Percentiles rank a stretch among this genome's conserved stretches.
Conservation (phyloP, 2,888 invertebrate genomes). For the Glyphotaelius pellucidus region DNA sequence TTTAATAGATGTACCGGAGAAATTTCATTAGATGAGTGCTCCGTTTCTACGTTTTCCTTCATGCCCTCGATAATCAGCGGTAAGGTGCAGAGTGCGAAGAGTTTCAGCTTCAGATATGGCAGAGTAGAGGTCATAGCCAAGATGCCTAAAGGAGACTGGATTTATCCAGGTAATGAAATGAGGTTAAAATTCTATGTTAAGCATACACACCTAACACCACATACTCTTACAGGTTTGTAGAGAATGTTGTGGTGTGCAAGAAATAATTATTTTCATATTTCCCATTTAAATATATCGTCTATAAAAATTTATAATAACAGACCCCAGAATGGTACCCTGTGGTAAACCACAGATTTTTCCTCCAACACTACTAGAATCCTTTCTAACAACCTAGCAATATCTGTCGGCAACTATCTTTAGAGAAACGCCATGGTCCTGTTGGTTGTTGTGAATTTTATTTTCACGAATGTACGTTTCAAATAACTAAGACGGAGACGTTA, state of each 20-base stretch:
- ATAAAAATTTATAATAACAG: background rate
- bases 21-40: conserved; percentile 71
- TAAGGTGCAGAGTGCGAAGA: conserved; percentile 80
- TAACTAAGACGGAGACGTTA: background rate
- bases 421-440: too few relatives aligned
- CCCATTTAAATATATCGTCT: too few relatives aligned
- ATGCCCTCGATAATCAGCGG: conserved; percentile 84
- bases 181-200: background rate
- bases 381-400: background rate
- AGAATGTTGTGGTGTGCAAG: too few relatives aligned
- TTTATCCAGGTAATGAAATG: conserved; percentile 82
- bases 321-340: background rate
- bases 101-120: conserved; percentile 85
- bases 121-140: conserved; percentile 84
- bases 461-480: background rate
- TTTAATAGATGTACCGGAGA: conserved; percentile 54
- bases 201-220: background rate
- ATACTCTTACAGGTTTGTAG: background rate
- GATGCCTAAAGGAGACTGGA: conserved; percentile 87
- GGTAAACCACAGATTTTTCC: background rate
- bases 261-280: too few relatives aligned
- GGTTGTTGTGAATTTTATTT: too few relatives aligned
- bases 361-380: background rate
- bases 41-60: conserved; percentile 76
- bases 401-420: too few relatives aligned